These are phyloP conservation scores for Sinocyclocheilus grahami DNA, from an alignment of 2,113 vertebrate genomes.

Conservation along the genomic window DNA sequence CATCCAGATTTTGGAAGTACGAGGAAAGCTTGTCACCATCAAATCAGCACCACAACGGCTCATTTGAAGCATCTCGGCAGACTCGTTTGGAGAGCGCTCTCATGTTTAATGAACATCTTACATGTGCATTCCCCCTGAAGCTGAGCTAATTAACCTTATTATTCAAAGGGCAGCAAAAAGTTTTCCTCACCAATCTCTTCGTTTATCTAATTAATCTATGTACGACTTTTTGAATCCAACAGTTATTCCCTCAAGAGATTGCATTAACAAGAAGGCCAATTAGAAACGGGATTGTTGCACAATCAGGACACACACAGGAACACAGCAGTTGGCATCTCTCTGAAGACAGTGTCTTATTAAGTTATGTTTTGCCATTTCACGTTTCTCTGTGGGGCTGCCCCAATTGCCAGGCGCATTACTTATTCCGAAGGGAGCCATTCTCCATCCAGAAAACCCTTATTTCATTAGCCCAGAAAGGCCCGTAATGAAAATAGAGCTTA, in stretches of 20 bases:
- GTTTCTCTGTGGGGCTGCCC: constrained; percentile 57
- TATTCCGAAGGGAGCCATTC: constrained; percentile 51
- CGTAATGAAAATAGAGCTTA: constrained; percentile 53
- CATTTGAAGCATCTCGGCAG: constrained; percentile 33
- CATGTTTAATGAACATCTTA: constrained; percentile 69
- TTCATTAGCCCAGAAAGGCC: constrained; percentile 58
- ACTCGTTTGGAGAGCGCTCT: constrained; percentile 42
- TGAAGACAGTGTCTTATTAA: constrained; percentile 57
- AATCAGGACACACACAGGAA: constrained; percentile 34
- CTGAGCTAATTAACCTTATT: constrained; percentile 78
- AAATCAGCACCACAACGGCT: constrained; percentile 21
- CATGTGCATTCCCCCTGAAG: constrained; percentile 73
- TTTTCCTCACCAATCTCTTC: constrained; percentile 66
- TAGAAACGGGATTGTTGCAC: constrained; percentile 57
- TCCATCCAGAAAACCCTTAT: constrained; percentile 56
- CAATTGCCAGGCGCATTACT: constrained; percentile 56
- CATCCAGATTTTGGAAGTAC: constrained; percentile 2
- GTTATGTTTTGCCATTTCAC: constrained; percentile 47
- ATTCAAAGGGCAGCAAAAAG: constrained; percentile 63
- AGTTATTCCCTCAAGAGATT: constrained; percentile 68
- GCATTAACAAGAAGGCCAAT: constrained; percentile 56
- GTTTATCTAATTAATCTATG: constrained; percentile 62
- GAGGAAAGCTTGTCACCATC: constrained; percentile 34
- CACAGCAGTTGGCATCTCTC: constrained; percentile 55
- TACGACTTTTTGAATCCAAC: constrained; percentile 56